Percentiles rank a stretch among this genome's conserved stretches.
phyloP scores from a whole-genome alignment of 2,113 vertebrate genomes.

The Ailuropoda melanoleuca region DNA sequence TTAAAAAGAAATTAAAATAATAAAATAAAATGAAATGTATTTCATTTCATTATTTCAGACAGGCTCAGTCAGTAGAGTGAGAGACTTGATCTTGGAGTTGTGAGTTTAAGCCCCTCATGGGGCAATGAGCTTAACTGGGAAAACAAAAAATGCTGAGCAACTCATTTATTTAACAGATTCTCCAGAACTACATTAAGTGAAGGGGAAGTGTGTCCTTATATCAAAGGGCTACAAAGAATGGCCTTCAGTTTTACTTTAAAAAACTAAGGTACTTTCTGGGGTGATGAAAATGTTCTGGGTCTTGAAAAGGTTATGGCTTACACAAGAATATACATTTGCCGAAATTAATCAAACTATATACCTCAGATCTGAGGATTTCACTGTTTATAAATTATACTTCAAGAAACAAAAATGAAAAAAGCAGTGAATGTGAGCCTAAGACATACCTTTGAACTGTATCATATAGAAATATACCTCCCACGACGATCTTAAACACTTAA shows the following conservation, averaged over 20 bases:
- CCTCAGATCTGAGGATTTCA: not conserved
- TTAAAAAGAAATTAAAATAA: not conserved
- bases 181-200: not conserved
- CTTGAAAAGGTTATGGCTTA: not conserved
- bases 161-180: not conserved
- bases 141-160: not conserved
- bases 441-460: not conserved
- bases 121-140: not conserved
- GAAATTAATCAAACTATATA: not conserved
- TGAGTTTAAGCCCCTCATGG: not conserved
- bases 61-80: not conserved
- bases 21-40: not conserved
- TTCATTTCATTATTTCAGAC: too few species aligned
- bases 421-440: not conserved
- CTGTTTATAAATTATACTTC: not conserved
- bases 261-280: not conserved
- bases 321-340: not conserved
- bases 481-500: not conserved
- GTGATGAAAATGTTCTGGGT: not conserved
- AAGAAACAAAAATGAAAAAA: not conserved
- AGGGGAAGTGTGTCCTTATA: not conserved
- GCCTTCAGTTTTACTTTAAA: not conserved
- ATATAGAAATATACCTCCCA: not conserved
- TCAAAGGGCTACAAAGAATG: not conserved
- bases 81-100: not conserved